These are phyloP conservation scores for Thereva nobilitata DNA, from an alignment of 2,888 invertebrate genomes.

Conservation along the genomic window DNA sequence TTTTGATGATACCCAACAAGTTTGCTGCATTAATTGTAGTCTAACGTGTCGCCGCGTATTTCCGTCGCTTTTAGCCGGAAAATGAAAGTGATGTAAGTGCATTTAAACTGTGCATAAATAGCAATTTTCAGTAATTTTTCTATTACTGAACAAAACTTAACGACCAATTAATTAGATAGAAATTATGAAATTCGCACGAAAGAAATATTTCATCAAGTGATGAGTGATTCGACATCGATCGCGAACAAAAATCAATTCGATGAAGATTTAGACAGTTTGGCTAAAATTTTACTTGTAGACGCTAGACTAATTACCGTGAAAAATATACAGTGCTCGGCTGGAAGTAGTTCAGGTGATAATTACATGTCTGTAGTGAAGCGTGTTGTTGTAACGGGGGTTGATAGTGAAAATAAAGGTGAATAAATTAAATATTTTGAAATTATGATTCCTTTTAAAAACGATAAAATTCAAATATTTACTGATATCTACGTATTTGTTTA, in stretches of 20 bases:
- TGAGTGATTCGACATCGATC: not conserved
- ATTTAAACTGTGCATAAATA: slow-evolving; percentile 6
- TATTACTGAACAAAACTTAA: no score
- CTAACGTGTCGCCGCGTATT: slow-evolving; percentile 26
- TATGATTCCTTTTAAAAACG: no score
- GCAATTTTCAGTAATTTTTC: slow-evolving; percentile 15
- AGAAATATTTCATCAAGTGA: slow-evolving; percentile 5
- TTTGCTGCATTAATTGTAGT: slow-evolving; percentile 25
- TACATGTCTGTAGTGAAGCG: slow-evolving; percentile 57
- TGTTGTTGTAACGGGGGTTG: slow-evolving; percentile 47
- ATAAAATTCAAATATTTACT: no score
- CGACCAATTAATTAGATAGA: no score
- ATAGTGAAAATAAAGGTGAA: slow-evolving; percentile 45
- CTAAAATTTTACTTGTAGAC: slow-evolving; percentile 15
- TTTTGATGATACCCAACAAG: slow-evolving; percentile 8
- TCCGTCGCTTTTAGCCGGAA: slow-evolving; percentile 23
- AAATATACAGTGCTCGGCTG: slow-evolving; percentile 47
- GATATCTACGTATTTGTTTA: no score
- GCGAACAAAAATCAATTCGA: slow-evolving; percentile 13
- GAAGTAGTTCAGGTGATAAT: slow-evolving; percentile 55
- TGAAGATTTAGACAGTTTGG: slow-evolving; percentile 30
- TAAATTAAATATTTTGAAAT: not conserved
- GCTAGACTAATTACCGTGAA: slow-evolving; percentile 18
- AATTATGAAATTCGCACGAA: no score
- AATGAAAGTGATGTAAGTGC: slow-evolving; percentile 35